These are phyloP conservation scores for Hyperopisus bebe DNA, from an alignment of 2,113 vertebrate species.

Conservation along the genomic window DNA sequence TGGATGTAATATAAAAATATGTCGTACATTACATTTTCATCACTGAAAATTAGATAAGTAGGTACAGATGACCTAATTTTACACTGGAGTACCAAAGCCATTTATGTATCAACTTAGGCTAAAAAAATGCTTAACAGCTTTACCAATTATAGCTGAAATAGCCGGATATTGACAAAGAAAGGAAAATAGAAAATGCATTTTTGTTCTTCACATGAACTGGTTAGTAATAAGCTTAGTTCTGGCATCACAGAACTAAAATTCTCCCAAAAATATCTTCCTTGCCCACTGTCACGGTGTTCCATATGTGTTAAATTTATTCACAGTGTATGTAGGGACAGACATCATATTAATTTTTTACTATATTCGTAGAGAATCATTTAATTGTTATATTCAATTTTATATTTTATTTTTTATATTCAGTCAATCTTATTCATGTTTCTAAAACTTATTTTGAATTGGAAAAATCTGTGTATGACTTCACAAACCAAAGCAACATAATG, in stretches of 20 bases:
- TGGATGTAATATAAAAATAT: slow-evolving; percentile 1
- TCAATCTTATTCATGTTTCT: not conserved
- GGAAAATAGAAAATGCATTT: not conserved
- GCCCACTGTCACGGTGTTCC: not conserved
- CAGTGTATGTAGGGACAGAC: not conserved
- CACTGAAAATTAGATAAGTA: not conserved
- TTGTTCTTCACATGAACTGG: not conserved
- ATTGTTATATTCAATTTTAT: too few species aligned
- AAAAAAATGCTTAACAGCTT: not conserved
- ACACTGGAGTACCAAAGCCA: not conserved
- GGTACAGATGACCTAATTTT: not conserved
- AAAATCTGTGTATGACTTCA: not conserved
- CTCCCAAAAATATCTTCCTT: not conserved
- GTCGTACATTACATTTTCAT: not conserved
- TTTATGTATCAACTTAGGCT: not conserved
- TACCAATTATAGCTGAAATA: not conserved
- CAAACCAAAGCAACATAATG: not conserved
- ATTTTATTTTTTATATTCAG: not conserved
- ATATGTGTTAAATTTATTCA: not conserved
- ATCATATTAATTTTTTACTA: not conserved
- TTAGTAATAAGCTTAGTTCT: not conserved
- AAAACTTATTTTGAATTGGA: not conserved
- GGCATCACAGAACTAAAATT: not conserved
- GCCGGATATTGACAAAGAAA: not conserved
- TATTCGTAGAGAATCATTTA: not conserved